Base-by-base conservation (phyloP, 2,113 vertebrate species). In the Dendropsophus ebraccatus region DNA sequence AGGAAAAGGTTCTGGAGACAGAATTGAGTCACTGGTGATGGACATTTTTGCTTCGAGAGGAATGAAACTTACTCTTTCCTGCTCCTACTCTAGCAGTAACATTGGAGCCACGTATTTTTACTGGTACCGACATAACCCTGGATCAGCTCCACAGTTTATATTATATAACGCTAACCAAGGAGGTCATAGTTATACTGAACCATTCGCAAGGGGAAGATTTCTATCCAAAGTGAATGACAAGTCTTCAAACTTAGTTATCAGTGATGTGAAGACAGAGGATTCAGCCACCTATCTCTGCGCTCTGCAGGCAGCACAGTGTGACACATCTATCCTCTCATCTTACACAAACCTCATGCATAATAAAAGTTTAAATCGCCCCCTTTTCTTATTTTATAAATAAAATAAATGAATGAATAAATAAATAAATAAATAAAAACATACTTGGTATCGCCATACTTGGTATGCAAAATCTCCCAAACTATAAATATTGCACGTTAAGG, bases 271-370 rank as follows among this genome's bases (percentile, higher is more conserved):
- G 16, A 54, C 62, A 37, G 83, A 56, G 87, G 82, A 76, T 23
- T 76, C 74, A 32, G 74, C 74, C 74, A 32, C 25, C 25, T 76
- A 52, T 52, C n/a, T 76, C 62, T 52, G 35, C 50, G 45, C 54
- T 19, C 49, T 52, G 16, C 17, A 5, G 6, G 41, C 30, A 47
- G 50, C 88, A 60, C 3, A 52, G 35, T 19, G 73, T 56, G 16
- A 69, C 35, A 78, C 19, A 7, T 13, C 12, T 17, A 13, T 32
- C 23, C 25, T 56, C 30, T 7, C 1, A 16, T 65, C n/a, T 5
- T 84, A 67, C 75, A 87, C 65, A 88, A 87, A 25, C 47, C 58
- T n/a, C n/a, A n/a, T n/a, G n/a, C n/a, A n/a, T n/a, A n/a, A n/a
- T n/a, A n/a, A n/a, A n/a, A n/a, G n/a, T n/a, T n/a, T n/a, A n/a